Conservation (phyloP, 2,888 invertebrate genomes). For the Falcaria lacertinaria region DNA sequence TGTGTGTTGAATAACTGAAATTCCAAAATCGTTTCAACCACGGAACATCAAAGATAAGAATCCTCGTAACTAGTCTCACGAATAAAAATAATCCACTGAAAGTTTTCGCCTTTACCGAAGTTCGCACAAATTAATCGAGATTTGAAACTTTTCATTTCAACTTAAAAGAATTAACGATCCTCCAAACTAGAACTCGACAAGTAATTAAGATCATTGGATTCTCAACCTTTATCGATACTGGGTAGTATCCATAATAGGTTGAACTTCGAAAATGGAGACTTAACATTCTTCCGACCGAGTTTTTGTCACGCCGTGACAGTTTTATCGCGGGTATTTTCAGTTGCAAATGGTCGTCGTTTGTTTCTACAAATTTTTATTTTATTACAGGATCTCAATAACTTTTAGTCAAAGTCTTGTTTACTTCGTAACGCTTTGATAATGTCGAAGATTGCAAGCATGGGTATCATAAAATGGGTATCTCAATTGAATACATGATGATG, state of each 20-base stretch:
- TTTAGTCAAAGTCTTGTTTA: not conserved
- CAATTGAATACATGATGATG: too few relatives aligned
- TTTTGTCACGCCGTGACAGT: not conserved
- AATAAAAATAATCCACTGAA: constrained; percentile 9
- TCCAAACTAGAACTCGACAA: constrained; percentile 19
- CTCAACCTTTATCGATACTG: not conserved
- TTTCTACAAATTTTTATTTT: not conserved
- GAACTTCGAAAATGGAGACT: too few relatives aligned
- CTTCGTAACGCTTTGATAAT: not conserved
- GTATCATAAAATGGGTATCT: too few relatives aligned
- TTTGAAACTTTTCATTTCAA: constrained; percentile 34
- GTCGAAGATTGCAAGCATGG: too few relatives aligned
- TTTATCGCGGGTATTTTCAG: not conserved
- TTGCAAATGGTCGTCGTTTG: not conserved
- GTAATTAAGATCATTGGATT: constrained; percentile 20
- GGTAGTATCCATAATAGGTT: not conserved
- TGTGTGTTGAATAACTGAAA: too few relatives aligned
- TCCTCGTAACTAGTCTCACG: constrained; percentile 15
- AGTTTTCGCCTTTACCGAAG: constrained; percentile 26
- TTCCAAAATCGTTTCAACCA: too few relatives aligned
- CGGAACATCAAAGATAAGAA: too few relatives aligned
- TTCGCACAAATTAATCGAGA: constrained; percentile 41
- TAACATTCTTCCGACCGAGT: not conserved
- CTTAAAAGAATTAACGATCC: constrained; percentile 47
- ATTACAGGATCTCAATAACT: not conserved